Base-by-base conservation (phyloP, 2,888 invertebrate species). In the Apamea anceps region DNA sequence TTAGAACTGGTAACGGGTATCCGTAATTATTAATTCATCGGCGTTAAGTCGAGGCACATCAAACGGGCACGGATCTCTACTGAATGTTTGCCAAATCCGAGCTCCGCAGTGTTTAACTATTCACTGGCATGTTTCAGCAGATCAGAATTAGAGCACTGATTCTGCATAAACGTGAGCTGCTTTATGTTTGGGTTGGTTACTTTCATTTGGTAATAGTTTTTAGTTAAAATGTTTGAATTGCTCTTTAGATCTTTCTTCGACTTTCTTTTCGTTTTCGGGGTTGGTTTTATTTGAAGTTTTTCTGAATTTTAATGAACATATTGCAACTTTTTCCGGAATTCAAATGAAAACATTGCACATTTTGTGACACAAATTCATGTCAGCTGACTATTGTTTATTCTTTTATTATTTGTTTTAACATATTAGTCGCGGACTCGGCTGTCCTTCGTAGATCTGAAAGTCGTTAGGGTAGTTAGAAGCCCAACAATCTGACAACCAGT, bases 71-170 rank as follows among this genome's bases (percentile, higher is more conserved):
- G 80, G 82, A 87, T 84, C 79, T 74, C 76, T n/a, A 78, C 87
- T 86, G 90, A 92, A 90, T 89, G 89, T 90, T 92, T 91, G 92
- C 92, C 91, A 92, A 93, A 93, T 92, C 90, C 87, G 87, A 87
- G 88, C 84, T n/a, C 86, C 82, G 85, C 82, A 81, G 84, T 88
- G 90, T 89, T 93, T 92, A 93, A 92, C 88, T 93, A 94, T 94
- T 93, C 92, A 93, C 88, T 85, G 89, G 82, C 86, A 90, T 89
- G 90, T 92, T 93, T 92, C 91, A 91, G 75, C 91, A 89, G 86
- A 87, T 90, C 88, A 84, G 89, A 91, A 92, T 92, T 88, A 92
- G 87, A 89, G 88, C 86, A 72, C 84, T 88, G 91, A 91, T 90
- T 91, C 80, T 79, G 88, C 87, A 90, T 92, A 90, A 91, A 91